These are phyloP conservation scores for Tenthredo distinguenda DNA, from an alignment of 2,888 invertebrate genomes.

Conservation along the genomic window DNA sequence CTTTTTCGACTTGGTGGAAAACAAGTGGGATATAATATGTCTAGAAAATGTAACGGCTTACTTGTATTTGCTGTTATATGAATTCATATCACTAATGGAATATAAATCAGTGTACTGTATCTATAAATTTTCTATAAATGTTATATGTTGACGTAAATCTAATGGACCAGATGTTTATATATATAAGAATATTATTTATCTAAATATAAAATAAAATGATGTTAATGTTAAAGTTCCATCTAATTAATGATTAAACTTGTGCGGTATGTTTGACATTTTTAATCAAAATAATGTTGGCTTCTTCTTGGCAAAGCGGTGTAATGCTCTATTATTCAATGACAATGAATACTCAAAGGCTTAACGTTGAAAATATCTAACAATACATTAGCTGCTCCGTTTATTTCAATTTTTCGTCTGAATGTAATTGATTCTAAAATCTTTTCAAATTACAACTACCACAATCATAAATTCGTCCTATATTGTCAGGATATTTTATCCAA, in stretches of 20 bases:
- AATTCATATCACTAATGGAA: constrained; percentile 60
- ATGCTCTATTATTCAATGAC: neutral
- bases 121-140: constrained; percentile 77
- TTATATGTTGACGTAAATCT: constrained; percentile 76
- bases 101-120: constrained; percentile 72
- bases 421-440: neutral
- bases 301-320: constrained; percentile 7
- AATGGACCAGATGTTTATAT: constrained; percentile 78
- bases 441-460: neutral
- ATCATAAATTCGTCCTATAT: neutral
- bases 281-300: constrained; percentile 31
- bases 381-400: neutral
- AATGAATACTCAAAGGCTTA: constrained; percentile 8
- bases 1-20: neutral
- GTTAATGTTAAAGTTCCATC: constrained; percentile 66
- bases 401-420: neutral
- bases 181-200: constrained; percentile 72
- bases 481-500: neutral
- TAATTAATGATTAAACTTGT: constrained; percentile 22
- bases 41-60: constrained; percentile 28
- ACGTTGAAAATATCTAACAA: neutral
- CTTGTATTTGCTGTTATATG: constrained; percentile 48
- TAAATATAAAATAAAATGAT: constrained; percentile 66
- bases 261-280: constrained; percentile 15
- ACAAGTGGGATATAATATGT: neutral